phyloP scores from a whole-genome alignment of 2,888 invertebrate genomes.

The Pseudeuparius sepicola region DNA sequence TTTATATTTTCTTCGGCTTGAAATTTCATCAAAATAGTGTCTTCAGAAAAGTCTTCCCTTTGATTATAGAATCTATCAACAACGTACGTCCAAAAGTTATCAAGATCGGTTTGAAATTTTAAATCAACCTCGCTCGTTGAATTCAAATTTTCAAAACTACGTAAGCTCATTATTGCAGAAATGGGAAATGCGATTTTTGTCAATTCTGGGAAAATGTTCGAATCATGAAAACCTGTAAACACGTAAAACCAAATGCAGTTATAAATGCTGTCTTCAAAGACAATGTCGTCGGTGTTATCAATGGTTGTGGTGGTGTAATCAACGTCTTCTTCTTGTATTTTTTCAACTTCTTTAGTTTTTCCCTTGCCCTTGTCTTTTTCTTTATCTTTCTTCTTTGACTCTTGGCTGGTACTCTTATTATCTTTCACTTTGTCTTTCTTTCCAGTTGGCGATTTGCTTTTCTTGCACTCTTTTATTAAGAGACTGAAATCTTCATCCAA shows the following conservation, averaged over 20 bases:
- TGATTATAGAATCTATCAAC: no score
- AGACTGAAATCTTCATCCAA: constrained; percentile 22
- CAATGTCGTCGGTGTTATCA: constrained; percentile 22
- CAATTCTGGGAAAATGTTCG: constrained; percentile 21
- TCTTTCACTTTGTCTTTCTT: constrained; percentile 7
- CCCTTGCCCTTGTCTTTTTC: constrained; percentile 12
- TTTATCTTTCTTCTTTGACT: constrained; percentile 13
- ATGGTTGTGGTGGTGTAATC: constrained; percentile 23
- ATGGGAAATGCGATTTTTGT: constrained; percentile 21
- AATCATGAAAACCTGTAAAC: constrained; percentile 25
- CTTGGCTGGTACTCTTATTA: constrained; percentile 9
- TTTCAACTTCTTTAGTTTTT: no score
- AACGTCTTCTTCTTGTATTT: constrained; percentile 13
- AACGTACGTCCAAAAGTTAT: no score
- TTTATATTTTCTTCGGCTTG: constrained; percentile 4
- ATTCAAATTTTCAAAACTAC: no score
- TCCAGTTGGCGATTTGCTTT: constrained; percentile 1
- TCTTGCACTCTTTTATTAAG: constrained; percentile 22
- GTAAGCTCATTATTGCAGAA: constrained; percentile 23
- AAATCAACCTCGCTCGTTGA: no score
- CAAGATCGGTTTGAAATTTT: no score
- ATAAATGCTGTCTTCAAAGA: constrained; percentile 26
- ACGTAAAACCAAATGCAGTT: constrained; percentile 27
- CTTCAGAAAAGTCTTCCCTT: no score
- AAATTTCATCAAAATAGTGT: constrained; percentile 27